Base-by-base conservation (phyloP, 2,113 vertebrate species). In the Pygoscelis antarcticus region DNA sequence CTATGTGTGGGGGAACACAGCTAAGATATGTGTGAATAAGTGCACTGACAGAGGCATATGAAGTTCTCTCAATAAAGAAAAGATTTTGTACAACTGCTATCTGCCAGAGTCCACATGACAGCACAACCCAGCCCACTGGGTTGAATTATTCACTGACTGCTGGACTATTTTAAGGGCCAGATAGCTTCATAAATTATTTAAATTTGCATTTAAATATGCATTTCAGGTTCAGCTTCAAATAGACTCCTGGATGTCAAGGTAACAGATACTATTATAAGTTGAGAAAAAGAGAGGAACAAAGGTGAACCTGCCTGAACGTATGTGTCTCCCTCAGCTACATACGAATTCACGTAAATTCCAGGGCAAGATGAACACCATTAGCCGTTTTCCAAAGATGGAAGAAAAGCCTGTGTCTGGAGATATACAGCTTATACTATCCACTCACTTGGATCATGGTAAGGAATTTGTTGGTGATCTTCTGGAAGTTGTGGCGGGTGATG, bases 381-480 rank as follows among this genome's bases (percentile, higher is more conserved):
- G 12, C 29, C 14, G 16, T 34, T 87, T 91, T 84, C 16, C 70
- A 80, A 52, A 83, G 26, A 64, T 20, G 25, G 26, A 68, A 75
- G 21, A 60, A 83, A 68, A 75, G 34, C 7, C 19, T 40, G 18
- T n/a, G 21, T 71, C 55, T 68, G 62, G 29, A 84, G 10, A 72
- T 20, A 32, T 1, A 65, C 20, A 74, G 27, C 9, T 91, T 70
- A 44, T 7, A 57, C 70, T 5, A 74, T 15, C 29, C 20, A 62
- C 61, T 97, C 81, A 99, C 99, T 97, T 99, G 98, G 62, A 98
- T 87, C 36, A 96, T 89, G 9, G n/a, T 61, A 10, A 99, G 95
- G 83, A 99, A 99, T 90, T 98, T 99, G 81, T 97, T 98, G 86
- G 98, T 98, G 55, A 98, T 78, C 95, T 97, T 99, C 60, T 98